phyloP scores from a whole-genome alignment of 2,888 invertebrate species.

The Melieria picta region DNA sequence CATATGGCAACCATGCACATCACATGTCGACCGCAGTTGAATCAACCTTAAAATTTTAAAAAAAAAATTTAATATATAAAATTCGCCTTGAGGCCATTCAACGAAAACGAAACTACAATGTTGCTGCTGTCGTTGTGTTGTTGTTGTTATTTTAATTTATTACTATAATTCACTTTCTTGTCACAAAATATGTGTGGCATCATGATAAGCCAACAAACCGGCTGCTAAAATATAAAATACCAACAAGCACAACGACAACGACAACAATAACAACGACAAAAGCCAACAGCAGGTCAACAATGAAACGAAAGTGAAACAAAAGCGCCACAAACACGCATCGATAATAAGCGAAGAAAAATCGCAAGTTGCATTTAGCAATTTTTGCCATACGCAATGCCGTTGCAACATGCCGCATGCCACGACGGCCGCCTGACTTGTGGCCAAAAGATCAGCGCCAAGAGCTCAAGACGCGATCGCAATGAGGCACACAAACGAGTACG shows the following conservation, averaged over 20 bases:
- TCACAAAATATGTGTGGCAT: conserved; percentile 48
- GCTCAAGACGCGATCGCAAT: neutral
- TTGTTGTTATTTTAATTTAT: conserved; percentile 31
- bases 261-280: conserved; percentile 8
- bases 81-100: conserved; percentile 46
- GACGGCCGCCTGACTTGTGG: neutral
- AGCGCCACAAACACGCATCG: conserved; percentile 41
- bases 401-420: neutral
- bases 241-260: conserved; percentile 20
- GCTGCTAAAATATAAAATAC: conserved; percentile 38
- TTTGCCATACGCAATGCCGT: conserved; percentile 10
- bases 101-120: conserved; percentile 51
- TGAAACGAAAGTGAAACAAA: conserved; percentile 59
- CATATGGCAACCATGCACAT: too few relatives aligned
- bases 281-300: conserved; percentile 33
- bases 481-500: too few relatives aligned
- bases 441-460: neutral
- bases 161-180: conserved; percentile 17
- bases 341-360: neutral
- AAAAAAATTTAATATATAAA: neutral
- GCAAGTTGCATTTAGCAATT: neutral
- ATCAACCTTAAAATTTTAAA: too few relatives aligned
- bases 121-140: conserved; percentile 12
- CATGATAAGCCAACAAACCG: conserved; percentile 50
- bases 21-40: too few relatives aligned